These are phyloP conservation scores for Metaphire vulgaris DNA, from an alignment of 1,140 invertebrate genomes.

Conservation along the genomic window DNA sequence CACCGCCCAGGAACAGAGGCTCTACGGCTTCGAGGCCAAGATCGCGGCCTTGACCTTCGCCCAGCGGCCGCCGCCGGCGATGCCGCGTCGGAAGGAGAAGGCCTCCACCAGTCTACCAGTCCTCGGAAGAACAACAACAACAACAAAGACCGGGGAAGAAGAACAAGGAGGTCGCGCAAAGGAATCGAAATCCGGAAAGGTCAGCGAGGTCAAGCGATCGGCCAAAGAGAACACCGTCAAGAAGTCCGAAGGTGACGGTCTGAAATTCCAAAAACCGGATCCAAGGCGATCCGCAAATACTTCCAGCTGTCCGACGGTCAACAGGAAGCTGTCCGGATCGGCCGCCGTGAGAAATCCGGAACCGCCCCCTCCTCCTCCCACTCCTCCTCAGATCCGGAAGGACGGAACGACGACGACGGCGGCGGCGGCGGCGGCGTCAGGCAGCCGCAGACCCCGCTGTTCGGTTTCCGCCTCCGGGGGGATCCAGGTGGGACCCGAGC, in stretches of 20 bases:
- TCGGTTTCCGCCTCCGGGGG: not conserved
- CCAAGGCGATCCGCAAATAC: not conserved
- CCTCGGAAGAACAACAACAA: not conserved
- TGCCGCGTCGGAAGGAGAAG: not conserved
- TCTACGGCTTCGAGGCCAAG: not conserved
- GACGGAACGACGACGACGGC: not conserved
- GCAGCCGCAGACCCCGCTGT: not conserved
- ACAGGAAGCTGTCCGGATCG: too few species aligned
- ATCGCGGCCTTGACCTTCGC: not conserved
- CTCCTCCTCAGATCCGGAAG: too few species aligned
- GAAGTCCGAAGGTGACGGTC: not conserved
- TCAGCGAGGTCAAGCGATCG: not conserved
- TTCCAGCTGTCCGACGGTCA: not conserved
- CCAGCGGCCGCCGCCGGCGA: not conserved
- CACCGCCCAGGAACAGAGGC: not conserved
- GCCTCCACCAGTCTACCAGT: not conserved
- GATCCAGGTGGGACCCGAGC: not conserved
- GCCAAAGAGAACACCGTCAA: not conserved
- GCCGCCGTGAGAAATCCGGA: too few species aligned
- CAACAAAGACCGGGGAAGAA: not conserved
- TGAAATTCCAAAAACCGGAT: too few species aligned
- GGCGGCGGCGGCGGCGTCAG: not conserved
- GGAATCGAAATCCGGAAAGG: not conserved
- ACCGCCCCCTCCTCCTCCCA: too few species aligned
- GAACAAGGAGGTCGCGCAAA: not conserved